Conservation (phyloP, 2,113 vertebrate genomes). For the Prinia subflava region DNA sequence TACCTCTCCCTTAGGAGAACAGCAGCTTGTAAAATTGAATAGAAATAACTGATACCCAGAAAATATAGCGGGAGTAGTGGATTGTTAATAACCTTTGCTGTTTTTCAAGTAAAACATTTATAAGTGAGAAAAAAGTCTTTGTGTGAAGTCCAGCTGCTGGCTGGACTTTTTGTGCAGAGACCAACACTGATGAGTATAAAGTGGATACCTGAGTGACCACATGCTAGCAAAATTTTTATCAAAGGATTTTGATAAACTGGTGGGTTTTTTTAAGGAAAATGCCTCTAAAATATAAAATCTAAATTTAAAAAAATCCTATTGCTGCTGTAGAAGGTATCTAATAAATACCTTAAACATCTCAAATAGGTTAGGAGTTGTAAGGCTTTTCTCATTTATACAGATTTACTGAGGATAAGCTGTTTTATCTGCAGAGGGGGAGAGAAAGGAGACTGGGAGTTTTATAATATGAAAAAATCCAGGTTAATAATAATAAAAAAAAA, state of each 20-base stretch:
- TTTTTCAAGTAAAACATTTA: background rate
- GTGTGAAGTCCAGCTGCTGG: background rate
- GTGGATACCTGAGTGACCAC: background rate
- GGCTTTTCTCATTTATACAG: background rate
- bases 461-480: background rate
- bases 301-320: background rate
- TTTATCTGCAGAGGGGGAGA: background rate
- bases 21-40: background rate
- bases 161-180: background rate
- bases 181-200: background rate
- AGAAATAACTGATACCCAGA: background rate
- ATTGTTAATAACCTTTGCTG: background rate
- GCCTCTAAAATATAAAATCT: background rate
- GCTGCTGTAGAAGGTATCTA: background rate
- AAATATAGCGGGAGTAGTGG: background rate
- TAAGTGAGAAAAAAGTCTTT: background rate
- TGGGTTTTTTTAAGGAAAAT: background rate
- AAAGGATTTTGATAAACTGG: background rate
- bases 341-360: constrained; percentile 21
- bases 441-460: background rate
- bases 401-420: background rate
- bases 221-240: background rate
- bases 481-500: background rate
- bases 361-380: background rate
- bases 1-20: background rate